phyloP scores from a whole-genome alignment of 2,888 invertebrate genomes.

The Platycheirus rosarum region DNA sequence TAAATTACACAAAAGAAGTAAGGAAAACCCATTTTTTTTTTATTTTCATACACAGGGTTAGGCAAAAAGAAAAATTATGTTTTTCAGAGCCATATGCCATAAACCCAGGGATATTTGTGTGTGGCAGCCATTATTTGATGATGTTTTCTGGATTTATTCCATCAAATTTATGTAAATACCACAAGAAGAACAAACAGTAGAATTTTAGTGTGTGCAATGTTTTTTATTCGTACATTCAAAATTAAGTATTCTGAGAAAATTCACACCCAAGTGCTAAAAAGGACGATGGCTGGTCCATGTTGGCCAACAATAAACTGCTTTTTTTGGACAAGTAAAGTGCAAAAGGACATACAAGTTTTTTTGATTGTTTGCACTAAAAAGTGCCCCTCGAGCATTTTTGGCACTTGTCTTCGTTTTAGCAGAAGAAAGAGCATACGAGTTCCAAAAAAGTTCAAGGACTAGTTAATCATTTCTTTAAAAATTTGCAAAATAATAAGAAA shows the following conservation, averaged over 20 bases:
- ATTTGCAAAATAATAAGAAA: too few species aligned
- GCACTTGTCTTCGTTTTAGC: constrained; percentile 47
- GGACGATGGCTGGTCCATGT: constrained; percentile 2
- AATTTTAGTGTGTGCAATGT: background rate
- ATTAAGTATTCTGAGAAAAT: background rate
- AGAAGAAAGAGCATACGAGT: constrained; percentile 25
- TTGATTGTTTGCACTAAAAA: constrained; percentile 34
- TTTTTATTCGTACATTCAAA: background rate
- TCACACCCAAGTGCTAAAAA: background rate
- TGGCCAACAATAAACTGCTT: constrained; percentile 21
- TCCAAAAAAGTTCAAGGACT: constrained; percentile 21
- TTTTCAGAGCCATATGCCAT: background rate
- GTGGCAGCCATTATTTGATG: background rate
- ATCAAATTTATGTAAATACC: too few species aligned
- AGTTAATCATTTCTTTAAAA: too few species aligned
- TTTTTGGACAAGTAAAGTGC: background rate
- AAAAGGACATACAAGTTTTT: constrained; percentile 32
- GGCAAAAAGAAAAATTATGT: constrained; percentile 9
- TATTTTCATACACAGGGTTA: constrained; percentile 28
- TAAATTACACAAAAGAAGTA: constrained; percentile 22
- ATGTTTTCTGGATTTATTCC: too few species aligned
- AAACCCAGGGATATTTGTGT: background rate
- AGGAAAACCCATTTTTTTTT: constrained; percentile 27
- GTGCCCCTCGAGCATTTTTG: constrained; percentile 41
- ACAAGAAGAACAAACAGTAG: background rate